phyloP scores from a whole-genome alignment of 37 sponge, comb jelly and placozoan genomes.

The Theonella swinhoei region DNA sequence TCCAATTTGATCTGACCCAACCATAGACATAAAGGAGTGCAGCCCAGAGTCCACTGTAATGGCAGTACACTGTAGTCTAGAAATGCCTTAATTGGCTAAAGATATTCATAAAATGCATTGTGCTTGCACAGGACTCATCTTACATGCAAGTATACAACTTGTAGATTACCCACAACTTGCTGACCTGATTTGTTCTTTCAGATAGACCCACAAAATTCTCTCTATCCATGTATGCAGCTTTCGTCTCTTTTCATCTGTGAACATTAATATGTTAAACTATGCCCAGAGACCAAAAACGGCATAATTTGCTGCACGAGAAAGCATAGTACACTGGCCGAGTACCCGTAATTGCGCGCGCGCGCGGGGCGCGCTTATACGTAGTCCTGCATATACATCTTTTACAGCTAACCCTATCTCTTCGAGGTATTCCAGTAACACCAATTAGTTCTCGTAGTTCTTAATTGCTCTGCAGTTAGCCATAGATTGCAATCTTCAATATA shows the following conservation, averaged over 20 bases:
- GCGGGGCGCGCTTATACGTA: too few relatives aligned
- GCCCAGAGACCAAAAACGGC: too few relatives aligned
- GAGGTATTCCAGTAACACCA: constrained; percentile 12
- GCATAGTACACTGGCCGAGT: too few relatives aligned
- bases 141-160: neutral
- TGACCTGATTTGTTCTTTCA: constrained; percentile 72
- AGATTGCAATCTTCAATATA: too few relatives aligned
- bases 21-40: constrained; percentile 85
- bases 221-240: constrained; percentile 74
- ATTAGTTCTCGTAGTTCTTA: constrained; percentile 5
- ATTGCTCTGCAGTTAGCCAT: constrained; percentile 12
- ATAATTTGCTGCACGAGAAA: too few relatives aligned
- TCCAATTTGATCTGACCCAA: constrained; percentile 61
- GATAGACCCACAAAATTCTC: constrained; percentile 89
- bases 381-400: too few relatives aligned
- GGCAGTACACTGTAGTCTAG: constrained; percentile 51
- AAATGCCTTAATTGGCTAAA: constrained; percentile 55
- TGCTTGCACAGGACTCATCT: neutral
- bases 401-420: too few relatives aligned
- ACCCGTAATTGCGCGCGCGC: too few relatives aligned
- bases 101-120: constrained; percentile 42
- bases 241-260: too few relatives aligned
- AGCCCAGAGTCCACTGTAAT: constrained; percentile 54
- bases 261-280: too few relatives aligned
- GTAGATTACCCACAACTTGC: neutral